A percentile compares a stretch with the other conserved stretches of the same genome.
These are phyloP conservation scores for Agriopis leucophaearia DNA, from an alignment of 2,888 invertebrate genomes.

Conservation along the genomic window DNA sequence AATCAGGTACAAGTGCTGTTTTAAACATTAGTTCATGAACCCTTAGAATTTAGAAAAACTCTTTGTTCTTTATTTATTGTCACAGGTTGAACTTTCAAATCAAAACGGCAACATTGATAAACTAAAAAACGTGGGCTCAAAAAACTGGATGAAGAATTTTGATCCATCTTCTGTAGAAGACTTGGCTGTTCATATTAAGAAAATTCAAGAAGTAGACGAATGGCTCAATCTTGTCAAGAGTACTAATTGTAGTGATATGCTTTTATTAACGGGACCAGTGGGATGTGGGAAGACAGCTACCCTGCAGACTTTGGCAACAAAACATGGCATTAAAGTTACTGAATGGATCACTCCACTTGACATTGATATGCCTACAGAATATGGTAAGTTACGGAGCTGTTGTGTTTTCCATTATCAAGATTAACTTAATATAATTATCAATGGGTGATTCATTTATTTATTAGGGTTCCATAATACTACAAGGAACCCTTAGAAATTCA, in stretches of 20 bases:
- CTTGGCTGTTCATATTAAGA: slow-evolving; percentile 91
- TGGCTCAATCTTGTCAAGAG: slow-evolving; percentile 86
- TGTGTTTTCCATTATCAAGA: no score
- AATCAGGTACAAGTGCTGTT: slow-evolving; percentile 22
- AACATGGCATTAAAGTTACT: slow-evolving; percentile 86
- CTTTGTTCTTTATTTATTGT: not conserved
- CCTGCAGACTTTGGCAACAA: slow-evolving; percentile 88
- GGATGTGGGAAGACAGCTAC: slow-evolving; percentile 95
- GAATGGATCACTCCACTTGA: slow-evolving; percentile 95
- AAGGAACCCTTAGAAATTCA: no score
- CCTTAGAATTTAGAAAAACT: not conserved
- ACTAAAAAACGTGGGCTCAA: slow-evolving; percentile 52
- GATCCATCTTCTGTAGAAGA: slow-evolving; percentile 87
- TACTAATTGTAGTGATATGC: slow-evolving; percentile 77
- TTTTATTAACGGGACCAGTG: slow-evolving; percentile 93
- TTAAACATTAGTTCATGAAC: not conserved
- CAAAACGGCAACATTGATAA: slow-evolving; percentile 20
- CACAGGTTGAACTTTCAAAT: slow-evolving; percentile 30
- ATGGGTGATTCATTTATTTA: no score
- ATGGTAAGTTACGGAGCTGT: slow-evolving; percentile 60
- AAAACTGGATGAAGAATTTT: slow-evolving; percentile 88
- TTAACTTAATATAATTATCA: no score
- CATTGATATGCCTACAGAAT: slow-evolving; percentile 86
- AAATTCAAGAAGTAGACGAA: slow-evolving; percentile 89
- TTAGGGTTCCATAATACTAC: no score